Evolutionary conservation across 2,797 vertebrate genomes (phyloP).

Genomic region (Malurus splendens): DNA sequence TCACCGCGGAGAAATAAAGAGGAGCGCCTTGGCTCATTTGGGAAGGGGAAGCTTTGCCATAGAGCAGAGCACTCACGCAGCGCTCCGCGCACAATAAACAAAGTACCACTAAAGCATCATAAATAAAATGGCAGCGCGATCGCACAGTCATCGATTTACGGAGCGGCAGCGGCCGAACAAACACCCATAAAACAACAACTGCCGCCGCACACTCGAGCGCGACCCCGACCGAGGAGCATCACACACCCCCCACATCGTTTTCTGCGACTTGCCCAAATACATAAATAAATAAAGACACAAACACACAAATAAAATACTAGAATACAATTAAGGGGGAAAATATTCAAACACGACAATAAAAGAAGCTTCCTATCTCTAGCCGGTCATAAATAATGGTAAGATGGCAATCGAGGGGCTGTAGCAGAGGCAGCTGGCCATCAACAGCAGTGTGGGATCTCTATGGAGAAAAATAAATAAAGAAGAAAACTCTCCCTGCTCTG

Average conservation of each 20-base stretch:
- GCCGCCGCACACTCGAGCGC: not conserved
- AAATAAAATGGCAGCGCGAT: constrained; percentile 71
- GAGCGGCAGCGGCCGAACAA: constrained; percentile 36
- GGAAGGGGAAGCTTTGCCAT: not conserved
- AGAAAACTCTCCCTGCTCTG: constrained; percentile 49
- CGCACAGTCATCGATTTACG: constrained; percentile 59
- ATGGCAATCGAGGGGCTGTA: constrained; percentile 19
- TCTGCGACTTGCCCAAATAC: not conserved
- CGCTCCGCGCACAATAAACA: constrained; percentile 39
- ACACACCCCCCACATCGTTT: not conserved
- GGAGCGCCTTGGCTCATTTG: not conserved
- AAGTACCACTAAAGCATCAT: constrained; percentile 66
- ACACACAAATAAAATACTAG: not conserved
- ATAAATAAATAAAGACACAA: constrained; percentile 3
- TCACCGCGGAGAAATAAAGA: not conserved
- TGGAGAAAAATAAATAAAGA: constrained; percentile 47
- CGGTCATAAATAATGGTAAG: constrained; percentile 43
- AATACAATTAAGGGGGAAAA: not conserved
- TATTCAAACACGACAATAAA: not conserved
- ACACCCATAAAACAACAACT: constrained; percentile 30
- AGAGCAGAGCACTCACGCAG: not conserved
- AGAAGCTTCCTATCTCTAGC: constrained; percentile 10
- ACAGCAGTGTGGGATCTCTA: constrained; percentile 30
- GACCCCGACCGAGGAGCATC: not conserved
- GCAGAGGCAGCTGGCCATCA: constrained; percentile 38